A percentile compares a stretch with the other conserved stretches of the same genome.
Evolutionary conservation across 2,797 vertebrate species (phyloP).

Genomic region (Hirundo rustica): DNA sequence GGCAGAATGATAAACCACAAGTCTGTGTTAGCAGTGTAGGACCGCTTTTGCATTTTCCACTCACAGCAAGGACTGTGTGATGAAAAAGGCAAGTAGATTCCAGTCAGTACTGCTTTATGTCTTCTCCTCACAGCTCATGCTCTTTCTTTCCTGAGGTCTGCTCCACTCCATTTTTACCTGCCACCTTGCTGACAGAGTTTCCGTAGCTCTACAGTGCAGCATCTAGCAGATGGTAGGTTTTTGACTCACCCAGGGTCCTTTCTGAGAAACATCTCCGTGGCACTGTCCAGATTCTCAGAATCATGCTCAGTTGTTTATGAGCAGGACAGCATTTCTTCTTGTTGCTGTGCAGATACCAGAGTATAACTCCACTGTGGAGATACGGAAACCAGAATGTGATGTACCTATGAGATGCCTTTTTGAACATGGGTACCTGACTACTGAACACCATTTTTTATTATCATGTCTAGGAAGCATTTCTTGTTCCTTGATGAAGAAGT

Average conservation of each 20-base stretch:
- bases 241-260: neutral
- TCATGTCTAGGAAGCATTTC: neutral
- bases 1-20: neutral
- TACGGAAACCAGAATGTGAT: neutral
- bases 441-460: neutral
- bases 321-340: neutral
- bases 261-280: neutral
- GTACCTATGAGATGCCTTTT: neutral
- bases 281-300: neutral
- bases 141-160: neutral
- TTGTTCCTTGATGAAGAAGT: neutral
- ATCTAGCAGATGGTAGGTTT: neutral
- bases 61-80: neutral
- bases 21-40: neutral
- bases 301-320: neutral
- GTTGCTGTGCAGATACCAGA: neutral
- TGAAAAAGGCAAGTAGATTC: neutral
- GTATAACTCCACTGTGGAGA: neutral
- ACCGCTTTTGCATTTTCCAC: neutral
- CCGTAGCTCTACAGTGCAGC: neutral
- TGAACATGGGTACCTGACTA: neutral
- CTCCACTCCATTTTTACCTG: neutral
- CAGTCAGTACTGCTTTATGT: neutral
- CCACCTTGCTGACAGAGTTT: neutral
- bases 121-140: neutral